Evolutionary conservation across 2,888 invertebrate genomes (phyloP).

Genomic region (Andrena bicolor): DNA sequence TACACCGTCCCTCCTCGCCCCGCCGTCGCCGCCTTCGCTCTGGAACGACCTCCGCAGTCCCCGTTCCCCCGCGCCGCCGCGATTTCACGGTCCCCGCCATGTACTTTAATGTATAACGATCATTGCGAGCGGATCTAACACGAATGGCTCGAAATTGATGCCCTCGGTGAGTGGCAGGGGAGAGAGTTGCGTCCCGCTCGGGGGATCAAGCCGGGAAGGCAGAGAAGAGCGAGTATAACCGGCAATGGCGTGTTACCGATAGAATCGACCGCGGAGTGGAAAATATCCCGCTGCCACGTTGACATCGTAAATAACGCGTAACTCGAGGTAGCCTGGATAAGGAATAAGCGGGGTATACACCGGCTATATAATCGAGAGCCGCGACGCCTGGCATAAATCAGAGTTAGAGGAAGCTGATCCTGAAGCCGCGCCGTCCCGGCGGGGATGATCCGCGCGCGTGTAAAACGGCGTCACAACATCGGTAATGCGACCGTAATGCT

Average conservation of each 20-base stretch:
- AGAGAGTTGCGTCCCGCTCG: neutral
- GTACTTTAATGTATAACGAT: conserved; percentile 3
- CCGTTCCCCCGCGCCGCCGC: conserved; percentile 32
- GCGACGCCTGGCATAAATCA: conserved; percentile 77
- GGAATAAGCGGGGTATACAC: conserved; percentile 53
- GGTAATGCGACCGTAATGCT: conserved; percentile 83
- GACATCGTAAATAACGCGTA: conserved; percentile 64
- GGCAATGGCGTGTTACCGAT: neutral
- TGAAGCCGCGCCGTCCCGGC: conserved; percentile 43
- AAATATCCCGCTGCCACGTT: conserved; percentile 19
- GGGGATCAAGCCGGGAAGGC: neutral
- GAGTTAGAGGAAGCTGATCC: conserved; percentile 78
- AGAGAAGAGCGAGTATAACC: neutral
- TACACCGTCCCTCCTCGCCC: conserved; percentile 51
- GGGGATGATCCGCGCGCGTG: conserved; percentile 75
- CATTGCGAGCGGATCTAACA: neutral
- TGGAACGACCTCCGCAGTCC: conserved; percentile 53
- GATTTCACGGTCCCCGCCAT: neutral
- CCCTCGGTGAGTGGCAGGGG: neutral
- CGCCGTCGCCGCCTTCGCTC: conserved; percentile 65
- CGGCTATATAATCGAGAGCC: conserved; percentile 38
- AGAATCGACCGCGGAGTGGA: conserved; percentile 30
- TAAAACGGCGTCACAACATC: conserved; percentile 81
- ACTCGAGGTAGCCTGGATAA: conserved; percentile 53
- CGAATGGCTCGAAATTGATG: neutral